phyloP scores from a whole-genome alignment of 1,140 invertebrate species.

The Aphis gossypii region DNA sequence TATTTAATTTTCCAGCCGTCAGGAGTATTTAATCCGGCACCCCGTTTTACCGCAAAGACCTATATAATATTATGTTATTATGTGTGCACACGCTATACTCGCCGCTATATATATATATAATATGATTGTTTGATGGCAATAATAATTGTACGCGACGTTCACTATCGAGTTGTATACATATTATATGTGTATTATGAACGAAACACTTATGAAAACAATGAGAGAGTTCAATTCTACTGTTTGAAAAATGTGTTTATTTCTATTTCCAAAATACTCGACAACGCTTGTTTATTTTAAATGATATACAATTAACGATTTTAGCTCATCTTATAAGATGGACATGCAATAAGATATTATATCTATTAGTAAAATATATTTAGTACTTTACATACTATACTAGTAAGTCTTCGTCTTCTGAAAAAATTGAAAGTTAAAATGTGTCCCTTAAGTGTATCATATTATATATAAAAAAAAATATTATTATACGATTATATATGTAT shows the following conservation, averaged over 20 bases:
- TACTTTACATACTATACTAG: no score
- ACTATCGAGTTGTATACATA: neutral
- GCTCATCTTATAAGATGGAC: neutral
- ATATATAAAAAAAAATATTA: no score
- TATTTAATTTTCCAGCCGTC: conserved; percentile 32
- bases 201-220: neutral
- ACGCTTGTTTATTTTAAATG: neutral
- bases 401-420: no score
- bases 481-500: no score
- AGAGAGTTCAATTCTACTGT: neutral
- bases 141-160: neutral
- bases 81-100: neutral
- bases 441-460: no score
- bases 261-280: neutral
- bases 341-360: neutral
- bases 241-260: neutral
- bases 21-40: conserved; percentile 20
- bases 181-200: neutral
- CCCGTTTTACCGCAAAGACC: neutral
- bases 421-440: no score
- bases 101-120: neutral
- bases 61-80: neutral
- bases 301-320: neutral
- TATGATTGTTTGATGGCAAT: neutral
- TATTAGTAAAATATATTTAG: neutral